These are phyloP conservation scores for Tenualosa thibaudeaui DNA, from an alignment of 2,797 vertebrate genomes.

Conservation along the genomic window DNA sequence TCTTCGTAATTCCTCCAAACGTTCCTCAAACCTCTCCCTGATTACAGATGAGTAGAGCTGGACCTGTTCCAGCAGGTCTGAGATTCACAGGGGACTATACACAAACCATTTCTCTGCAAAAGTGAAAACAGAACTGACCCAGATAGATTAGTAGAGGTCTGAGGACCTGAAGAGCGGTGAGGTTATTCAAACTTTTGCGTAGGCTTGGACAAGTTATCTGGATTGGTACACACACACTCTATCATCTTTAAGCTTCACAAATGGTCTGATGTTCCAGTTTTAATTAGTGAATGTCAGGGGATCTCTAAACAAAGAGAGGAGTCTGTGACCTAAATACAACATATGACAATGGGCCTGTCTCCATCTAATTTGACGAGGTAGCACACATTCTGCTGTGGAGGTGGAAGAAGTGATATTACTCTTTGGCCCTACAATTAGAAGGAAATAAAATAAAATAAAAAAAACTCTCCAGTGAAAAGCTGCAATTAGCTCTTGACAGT, in stretches of 20 bases:
- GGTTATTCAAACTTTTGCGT: not conserved
- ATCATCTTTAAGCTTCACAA: conserved; percentile 2
- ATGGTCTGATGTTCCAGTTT: not conserved
- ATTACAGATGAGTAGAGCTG: conserved; percentile 16
- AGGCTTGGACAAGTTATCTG: not conserved
- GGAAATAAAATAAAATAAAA: conserved; percentile 15
- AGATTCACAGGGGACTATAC: not conserved
- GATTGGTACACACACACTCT: not conserved
- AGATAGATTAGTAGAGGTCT: conserved; percentile 8
- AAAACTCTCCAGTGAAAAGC: conserved; percentile 32
- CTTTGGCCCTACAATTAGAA: conserved; percentile 57
- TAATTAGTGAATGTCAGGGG: conserved; percentile 22
- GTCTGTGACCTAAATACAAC: conserved; percentile 12
- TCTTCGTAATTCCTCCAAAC: not conserved
- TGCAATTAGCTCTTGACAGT: conserved; percentile 49
- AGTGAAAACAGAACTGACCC: not conserved
- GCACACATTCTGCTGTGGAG: conserved; percentile 7
- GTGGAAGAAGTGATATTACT: conserved; percentile 58
- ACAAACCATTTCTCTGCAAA: not conserved
- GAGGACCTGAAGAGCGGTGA: no score
- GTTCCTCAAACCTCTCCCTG: not conserved
- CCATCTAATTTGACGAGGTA: not conserved
- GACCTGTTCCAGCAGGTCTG: not conserved
- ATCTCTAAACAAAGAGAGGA: not conserved
- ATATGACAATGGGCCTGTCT: conserved; percentile 7